Evolutionary conservation across 2,113 vertebrate species (phyloP).

Genomic region (Clarias batrachus): DNA sequence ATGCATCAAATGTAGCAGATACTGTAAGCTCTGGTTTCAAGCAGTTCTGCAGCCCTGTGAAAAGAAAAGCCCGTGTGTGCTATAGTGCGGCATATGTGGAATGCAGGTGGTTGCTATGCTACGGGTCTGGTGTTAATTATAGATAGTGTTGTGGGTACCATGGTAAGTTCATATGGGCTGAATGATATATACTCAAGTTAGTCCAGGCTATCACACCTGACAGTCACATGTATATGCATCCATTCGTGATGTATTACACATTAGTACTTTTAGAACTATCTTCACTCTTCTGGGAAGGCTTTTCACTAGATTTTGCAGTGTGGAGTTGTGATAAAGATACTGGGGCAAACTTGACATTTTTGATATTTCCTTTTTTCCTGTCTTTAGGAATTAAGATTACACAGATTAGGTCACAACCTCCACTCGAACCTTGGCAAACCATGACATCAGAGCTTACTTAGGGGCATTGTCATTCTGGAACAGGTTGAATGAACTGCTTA

Average conservation of each 20-base stretch:
- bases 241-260: not conserved
- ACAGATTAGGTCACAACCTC: not conserved
- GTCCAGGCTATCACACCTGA: no score
- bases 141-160: not conserved
- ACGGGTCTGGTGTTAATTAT: conserved; percentile 5
- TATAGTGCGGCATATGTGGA: not conserved
- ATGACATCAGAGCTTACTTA: not conserved
- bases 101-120: not conserved
- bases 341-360: no score
- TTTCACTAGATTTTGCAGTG: not conserved
- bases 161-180: no score
- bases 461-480: not conserved
- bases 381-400: no score
- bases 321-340: not conserved
- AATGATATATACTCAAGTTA: not conserved
- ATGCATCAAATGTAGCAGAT: not conserved
- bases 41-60: not conserved
- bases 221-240: not conserved
- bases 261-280: not conserved
- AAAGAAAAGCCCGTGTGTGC: not conserved
- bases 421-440: no score
- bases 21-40: not conserved
- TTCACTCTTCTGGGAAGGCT: not conserved
- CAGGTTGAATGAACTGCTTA: not conserved
- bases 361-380: no score